Percentiles rank a stretch among this genome's conserved stretches.
Conservation (phyloP, 2,113 vertebrate genomes). For the Salvelinus alpinus region DNA sequence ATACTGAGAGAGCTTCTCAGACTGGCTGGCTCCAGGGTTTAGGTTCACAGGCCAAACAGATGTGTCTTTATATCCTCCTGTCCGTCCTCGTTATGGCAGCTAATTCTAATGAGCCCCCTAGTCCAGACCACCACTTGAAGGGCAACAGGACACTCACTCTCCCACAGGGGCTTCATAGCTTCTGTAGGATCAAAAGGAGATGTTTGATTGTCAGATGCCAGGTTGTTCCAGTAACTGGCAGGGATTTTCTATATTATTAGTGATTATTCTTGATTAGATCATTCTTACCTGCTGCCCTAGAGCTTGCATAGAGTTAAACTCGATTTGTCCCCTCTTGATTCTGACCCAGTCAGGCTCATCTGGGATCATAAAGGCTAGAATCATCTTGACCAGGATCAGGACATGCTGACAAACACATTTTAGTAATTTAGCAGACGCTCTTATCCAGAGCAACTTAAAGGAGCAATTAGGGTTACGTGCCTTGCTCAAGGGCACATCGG, state of each 20-base stretch:
- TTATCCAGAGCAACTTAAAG: too few species aligned
- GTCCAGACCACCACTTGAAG: not conserved
- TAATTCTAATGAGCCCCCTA: not conserved
- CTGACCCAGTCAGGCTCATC: slow-evolving; percentile 78
- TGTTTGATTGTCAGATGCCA: not conserved
- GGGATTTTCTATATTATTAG: too few species aligned
- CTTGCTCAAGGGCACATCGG: too few species aligned
- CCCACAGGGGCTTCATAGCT: not conserved
- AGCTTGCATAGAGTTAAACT: slow-evolving; percentile 73
- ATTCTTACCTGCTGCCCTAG: slow-evolving; percentile 68
- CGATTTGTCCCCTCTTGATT: slow-evolving; percentile 70
- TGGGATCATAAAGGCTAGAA: slow-evolving; percentile 73
- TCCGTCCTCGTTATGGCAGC: not conserved
- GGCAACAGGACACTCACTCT: not conserved
- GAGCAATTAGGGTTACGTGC: too few species aligned
- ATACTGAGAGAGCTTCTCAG: not conserved
- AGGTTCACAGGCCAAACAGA: not conserved
- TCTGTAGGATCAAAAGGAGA: not conserved
- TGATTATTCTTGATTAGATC: too few species aligned
- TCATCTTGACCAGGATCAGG: slow-evolving; percentile 71
- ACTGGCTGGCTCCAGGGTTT: not conserved
- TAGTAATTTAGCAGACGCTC: too few species aligned
- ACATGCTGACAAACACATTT: slow-evolving; percentile 61
- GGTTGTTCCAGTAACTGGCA: not conserved
- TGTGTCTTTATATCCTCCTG: not conserved